Percentiles rank a stretch among this genome's conserved stretches.
These are phyloP conservation scores for Mareca strepera DNA, from an alignment of 2,797 vertebrate species.

Conservation along the genomic window DNA sequence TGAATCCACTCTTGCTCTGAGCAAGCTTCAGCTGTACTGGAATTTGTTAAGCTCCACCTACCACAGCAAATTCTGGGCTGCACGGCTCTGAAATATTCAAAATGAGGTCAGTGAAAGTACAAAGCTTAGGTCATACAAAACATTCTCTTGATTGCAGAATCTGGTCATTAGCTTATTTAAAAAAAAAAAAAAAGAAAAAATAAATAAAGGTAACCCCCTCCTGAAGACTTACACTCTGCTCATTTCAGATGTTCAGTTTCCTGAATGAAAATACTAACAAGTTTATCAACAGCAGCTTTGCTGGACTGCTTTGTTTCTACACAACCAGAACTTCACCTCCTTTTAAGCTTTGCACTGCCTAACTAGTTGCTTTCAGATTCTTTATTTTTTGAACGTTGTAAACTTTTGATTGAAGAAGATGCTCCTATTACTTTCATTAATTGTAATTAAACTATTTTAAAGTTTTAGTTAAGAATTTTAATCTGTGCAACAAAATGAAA, in stretches of 20 bases:
- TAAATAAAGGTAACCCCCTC: not conserved
- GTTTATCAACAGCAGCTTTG: not conserved
- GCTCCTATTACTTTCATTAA: not conserved
- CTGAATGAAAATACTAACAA: not conserved
- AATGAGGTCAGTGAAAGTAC: not conserved
- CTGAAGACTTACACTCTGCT: not conserved
- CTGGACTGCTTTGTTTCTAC: not conserved
- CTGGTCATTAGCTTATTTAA: not conserved
- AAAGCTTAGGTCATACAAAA: not conserved
- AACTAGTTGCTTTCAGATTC: not conserved
- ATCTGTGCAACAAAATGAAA: not conserved
- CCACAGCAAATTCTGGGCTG: not conserved
- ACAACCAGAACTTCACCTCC: not conserved
- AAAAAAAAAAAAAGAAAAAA: not conserved
- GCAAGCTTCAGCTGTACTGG: not conserved
- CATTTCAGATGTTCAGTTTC: not conserved
- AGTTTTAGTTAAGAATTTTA: not conserved
- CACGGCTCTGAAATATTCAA: not conserved
- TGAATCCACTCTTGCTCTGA: not conserved
- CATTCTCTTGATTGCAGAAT: not conserved
- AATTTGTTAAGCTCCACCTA: not conserved
- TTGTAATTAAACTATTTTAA: not conserved
- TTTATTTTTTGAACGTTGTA: not conserved
- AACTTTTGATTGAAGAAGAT: not conserved
- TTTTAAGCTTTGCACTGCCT: not conserved